Base-by-base conservation (phyloP, 2,888 invertebrate species). In the Dynastes maya region DNA sequence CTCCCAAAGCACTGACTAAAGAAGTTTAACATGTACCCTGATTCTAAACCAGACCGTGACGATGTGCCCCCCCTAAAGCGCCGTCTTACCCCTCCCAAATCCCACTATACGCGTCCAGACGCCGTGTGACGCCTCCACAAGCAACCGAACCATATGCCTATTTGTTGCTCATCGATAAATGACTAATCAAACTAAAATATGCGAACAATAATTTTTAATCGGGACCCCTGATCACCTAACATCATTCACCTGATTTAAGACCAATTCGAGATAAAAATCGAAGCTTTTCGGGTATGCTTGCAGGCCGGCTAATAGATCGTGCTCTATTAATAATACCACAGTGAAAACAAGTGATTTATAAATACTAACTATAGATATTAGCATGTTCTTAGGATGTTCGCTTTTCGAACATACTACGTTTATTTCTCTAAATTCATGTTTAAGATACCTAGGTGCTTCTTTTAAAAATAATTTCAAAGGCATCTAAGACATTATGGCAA, bases 1-100 rank as follows among this genome's bases (percentile, higher is more conserved):
- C 88, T 88, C 87, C 84, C 88, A 88, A 88, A 88, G 88, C 88
- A 88, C 88, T 88, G 87, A 89, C 88, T 89, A 88, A 86, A 87
- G 86, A 83, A 85, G 84, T 83, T 83, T 85, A 85, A 86, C 84
- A 85, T 85, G 85, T 84, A 86, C 86, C 86, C 86, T 83, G 85
- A 86, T 86, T 88, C 88, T 88, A 88, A 88, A 87, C 85, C 86
- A 86, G 84, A 86, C 84, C 87, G 85, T 85, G 85, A 86, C 86
- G 84, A 80, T 81, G 78, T 40, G 61, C 82, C 86, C 88, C 86
- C 87, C 86, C 81, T 80, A 80, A 71, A 76, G 78, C 80, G 78
- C 55, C 78, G 74, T 71, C 76, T 72, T 72, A 68, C 82, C 83
- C 83, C 83, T 82, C 83, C 83, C 81, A 76, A 76, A 51, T 80